Evolutionary conservation across 2,888 invertebrate genomes (phyloP).

Genomic region (Trissoscelio sp.): DNA sequence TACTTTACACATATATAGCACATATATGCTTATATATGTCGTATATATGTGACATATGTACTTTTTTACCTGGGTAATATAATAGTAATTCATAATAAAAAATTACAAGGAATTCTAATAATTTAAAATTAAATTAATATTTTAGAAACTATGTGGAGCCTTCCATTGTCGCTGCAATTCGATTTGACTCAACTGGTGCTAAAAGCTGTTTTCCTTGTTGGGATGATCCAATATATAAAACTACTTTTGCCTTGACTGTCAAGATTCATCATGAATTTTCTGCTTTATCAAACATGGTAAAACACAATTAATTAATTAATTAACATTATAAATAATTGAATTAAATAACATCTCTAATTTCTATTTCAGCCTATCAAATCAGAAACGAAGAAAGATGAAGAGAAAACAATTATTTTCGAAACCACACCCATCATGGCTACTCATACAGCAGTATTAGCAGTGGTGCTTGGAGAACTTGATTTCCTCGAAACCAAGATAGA

Average conservation of each 20-base stretch:
- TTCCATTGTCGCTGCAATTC: neutral
- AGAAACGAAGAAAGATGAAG: neutral
- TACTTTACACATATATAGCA: too few species aligned
- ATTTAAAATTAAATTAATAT: too few species aligned
- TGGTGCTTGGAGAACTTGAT: conserved; percentile 31
- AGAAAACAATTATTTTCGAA: conserved; percentile 29
- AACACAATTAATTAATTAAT: neutral
- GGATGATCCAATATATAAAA: conserved; percentile 16
- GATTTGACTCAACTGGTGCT: neutral
- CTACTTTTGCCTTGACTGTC: conserved; percentile 23
- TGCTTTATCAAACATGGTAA: conserved; percentile 41
- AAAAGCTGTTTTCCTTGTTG: conserved; percentile 35
- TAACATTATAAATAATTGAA: too few species aligned
- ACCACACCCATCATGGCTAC: conserved; percentile 38
- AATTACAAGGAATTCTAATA: too few species aligned
- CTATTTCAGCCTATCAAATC: conserved; percentile 33
- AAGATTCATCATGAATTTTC: conserved; percentile 3
- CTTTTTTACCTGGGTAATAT: too few species aligned
- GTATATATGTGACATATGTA: too few species aligned
- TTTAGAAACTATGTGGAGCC: conserved; percentile 7
- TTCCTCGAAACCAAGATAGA: conserved; percentile 8
- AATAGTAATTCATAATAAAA: too few species aligned
- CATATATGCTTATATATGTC: too few species aligned
- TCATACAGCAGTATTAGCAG: conserved; percentile 29
- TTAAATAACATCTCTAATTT: neutral